Base-by-base conservation (phyloP, 2,113 vertebrate genomes). In the Ailuropoda melanoleuca region DNA sequence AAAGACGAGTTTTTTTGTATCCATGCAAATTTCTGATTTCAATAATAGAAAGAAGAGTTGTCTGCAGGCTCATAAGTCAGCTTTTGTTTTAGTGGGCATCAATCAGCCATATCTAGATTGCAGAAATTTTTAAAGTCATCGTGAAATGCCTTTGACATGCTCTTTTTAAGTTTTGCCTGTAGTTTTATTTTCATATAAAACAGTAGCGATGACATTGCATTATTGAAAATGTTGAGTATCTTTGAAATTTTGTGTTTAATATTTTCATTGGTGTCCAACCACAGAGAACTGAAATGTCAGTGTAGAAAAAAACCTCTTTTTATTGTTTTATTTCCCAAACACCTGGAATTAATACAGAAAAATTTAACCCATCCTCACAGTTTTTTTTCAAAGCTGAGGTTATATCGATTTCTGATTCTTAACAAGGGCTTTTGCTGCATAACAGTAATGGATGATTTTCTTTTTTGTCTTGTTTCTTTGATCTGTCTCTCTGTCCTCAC, bases 31-130 rank as follows among this genome's bases (percentile, higher is more conserved):
- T 98, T 98, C 98, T 98, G 98, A 98, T 97, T 97, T 98, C 98
- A 98, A 83, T 99, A 98, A 98, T 98, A 98, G 98, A 98, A 98
- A 99, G 98, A 93, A 98, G 97, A 98, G 98, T 98, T 98, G 98
- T 97, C 97, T 98, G 98, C 91, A 97, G 97, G 96, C 98, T 98
- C 43, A 14, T 98, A 95, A 96, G 91, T 97, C 90, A 94, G 97
- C 74, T 98, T 93, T 93, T 97, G 93, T 96, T 88, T 84, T 94
- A 90, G 62, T 87, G 98, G 98, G 98, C 98, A 98, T 99, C 98
- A 98, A 97, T 96, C n/a, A 94, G 58, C 94, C 75, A 34, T 94
- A 94, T 89, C 90, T 97, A 55, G 66, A 90, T 97, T 88, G 66
- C 31, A 97, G 89, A 89, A 88, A 85, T 94, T 96, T 96, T 84